Percentiles rank a stretch among this genome's conserved stretches.
Evolutionary conservation across 2,113 vertebrate genomes (phyloP).

Genomic region (Addax nasomaculatus): DNA sequence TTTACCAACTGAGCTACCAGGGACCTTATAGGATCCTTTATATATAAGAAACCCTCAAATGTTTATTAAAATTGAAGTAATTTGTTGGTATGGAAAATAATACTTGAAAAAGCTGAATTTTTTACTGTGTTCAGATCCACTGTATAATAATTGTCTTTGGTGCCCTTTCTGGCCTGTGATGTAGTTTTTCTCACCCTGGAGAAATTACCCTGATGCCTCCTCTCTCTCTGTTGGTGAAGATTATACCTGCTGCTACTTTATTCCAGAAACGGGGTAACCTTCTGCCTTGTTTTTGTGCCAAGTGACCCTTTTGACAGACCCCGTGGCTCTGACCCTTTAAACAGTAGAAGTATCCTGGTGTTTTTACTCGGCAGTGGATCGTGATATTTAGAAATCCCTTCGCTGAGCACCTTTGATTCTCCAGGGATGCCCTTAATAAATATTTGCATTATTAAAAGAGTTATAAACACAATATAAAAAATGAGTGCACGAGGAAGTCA

Average conservation of each 20-base stretch:
- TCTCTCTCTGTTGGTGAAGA: slow-evolving; percentile 60
- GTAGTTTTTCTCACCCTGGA: slow-evolving; percentile 36
- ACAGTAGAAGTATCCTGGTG: slow-evolving; percentile 72
- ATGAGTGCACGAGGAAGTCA: slow-evolving; percentile 76
- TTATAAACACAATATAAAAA: slow-evolving; percentile 78
- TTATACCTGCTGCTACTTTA: slow-evolving; percentile 70
- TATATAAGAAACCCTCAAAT: background rate
- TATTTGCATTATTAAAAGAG: slow-evolving; percentile 83
- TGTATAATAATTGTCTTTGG: background rate
- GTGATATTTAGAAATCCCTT: slow-evolving; percentile 76
- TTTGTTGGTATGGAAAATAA: background rate
- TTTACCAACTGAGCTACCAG: background rate
- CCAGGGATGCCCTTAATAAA: slow-evolving; percentile 81
- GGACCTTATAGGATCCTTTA: background rate
- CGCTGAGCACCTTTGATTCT: slow-evolving; percentile 80
- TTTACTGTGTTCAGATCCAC: background rate
- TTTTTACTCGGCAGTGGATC: slow-evolving; percentile 73
- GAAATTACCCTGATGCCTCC: slow-evolving; percentile 48
- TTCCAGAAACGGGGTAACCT: slow-evolving; percentile 64
- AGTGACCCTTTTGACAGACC: slow-evolving; percentile 58
- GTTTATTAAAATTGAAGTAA: background rate
- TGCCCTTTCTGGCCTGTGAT: slow-evolving; percentile 46
- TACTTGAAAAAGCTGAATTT: background rate
- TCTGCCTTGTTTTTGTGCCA: slow-evolving; percentile 68
- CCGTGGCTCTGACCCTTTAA: slow-evolving; percentile 74